phyloP scores from a whole-genome alignment of 1,140 invertebrate species.

The Teleogryllus occipitalis region DNA sequence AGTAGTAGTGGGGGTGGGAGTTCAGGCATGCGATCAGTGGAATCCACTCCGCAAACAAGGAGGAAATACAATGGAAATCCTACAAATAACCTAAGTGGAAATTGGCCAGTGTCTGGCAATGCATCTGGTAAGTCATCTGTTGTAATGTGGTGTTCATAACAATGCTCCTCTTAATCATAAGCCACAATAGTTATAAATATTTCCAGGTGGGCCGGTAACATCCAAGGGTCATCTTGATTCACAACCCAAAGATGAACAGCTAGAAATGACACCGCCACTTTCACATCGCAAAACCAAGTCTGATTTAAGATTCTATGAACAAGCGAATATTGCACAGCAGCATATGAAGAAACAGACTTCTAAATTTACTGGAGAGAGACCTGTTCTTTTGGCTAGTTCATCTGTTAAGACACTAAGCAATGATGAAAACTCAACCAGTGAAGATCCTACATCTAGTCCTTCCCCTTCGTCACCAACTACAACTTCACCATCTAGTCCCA shows the following conservation, averaged over 20 bases:
- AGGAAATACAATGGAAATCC: slow-evolving; percentile 22
- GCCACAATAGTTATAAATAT: neutral
- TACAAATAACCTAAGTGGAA: neutral
- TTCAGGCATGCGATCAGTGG: slow-evolving; percentile 33
- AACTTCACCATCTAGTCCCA: slow-evolving; percentile 18
- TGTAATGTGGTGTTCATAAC: neutral
- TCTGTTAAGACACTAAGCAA: slow-evolving; percentile 7
- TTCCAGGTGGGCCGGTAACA: neutral
- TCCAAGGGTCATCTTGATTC: neutral
- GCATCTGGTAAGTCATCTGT: neutral
- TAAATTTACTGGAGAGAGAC: slow-evolving; percentile 5
- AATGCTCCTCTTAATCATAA: neutral
- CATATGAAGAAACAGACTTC: neutral
- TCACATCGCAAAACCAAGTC: slow-evolving; percentile 18
- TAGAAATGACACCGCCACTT: slow-evolving; percentile 9
- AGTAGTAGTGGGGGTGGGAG: slow-evolving; percentile 25
- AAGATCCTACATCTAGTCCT: slow-evolving; percentile 17
- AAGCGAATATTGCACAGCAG: neutral
- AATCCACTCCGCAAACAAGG: slow-evolving; percentile 36
- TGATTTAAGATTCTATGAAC: slow-evolving; percentile 8
- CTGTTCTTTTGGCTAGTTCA: neutral
- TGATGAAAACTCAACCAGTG: slow-evolving; percentile 18
- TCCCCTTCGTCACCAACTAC: slow-evolving; percentile 16
- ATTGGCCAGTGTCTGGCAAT: neutral
- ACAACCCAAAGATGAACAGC: slow-evolving; percentile 1